Conservation (phyloP, 1,140 invertebrate species). For the Zaprionus ornatus region DNA sequence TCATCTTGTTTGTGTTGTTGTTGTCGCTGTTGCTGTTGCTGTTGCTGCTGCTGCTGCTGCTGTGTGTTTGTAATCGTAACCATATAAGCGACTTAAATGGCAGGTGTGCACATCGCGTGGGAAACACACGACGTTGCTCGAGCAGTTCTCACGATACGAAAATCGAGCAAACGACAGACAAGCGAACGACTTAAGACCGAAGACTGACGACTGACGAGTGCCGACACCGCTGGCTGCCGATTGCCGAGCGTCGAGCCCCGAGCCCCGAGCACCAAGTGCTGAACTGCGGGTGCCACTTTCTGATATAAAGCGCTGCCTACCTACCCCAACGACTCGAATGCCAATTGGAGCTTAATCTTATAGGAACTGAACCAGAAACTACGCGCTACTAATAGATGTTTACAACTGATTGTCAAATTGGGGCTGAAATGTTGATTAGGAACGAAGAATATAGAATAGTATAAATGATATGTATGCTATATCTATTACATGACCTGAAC, state of each 20-base stretch:
- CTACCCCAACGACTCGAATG: conserved; percentile 42
- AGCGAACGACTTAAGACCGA: conserved; percentile 34
- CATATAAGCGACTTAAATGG: conserved; percentile 83
- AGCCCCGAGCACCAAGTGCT: conserved; percentile 11
- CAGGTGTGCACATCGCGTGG: conserved; percentile 84
- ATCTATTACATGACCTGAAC: background rate
- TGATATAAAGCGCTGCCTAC: conserved; percentile 6
- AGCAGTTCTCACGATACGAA: conserved; percentile 83
- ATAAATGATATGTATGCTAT: background rate
- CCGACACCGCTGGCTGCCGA: conserved; percentile 32
- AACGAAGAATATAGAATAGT: background rate
- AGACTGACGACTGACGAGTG: conserved; percentile 27
- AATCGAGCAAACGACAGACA: conserved; percentile 70
- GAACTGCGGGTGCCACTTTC: conserved; percentile 51
- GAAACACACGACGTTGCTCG: conserved; percentile 83
- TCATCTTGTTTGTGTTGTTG: conserved; percentile 54
- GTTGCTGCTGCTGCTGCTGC: conserved; percentile 30
- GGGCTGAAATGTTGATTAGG: background rate
- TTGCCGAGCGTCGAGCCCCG: conserved; percentile 20
- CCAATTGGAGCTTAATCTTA: conserved; percentile 31
- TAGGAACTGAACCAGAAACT: conserved; percentile 10
- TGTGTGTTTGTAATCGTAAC: conserved; percentile 77
- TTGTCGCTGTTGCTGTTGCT: conserved; percentile 38
- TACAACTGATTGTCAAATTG: background rate
- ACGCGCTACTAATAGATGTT: background rate